Evolutionary conservation across 2,113 vertebrate species (phyloP).

Genomic region (Chroicocephalus ridibundus): DNA sequence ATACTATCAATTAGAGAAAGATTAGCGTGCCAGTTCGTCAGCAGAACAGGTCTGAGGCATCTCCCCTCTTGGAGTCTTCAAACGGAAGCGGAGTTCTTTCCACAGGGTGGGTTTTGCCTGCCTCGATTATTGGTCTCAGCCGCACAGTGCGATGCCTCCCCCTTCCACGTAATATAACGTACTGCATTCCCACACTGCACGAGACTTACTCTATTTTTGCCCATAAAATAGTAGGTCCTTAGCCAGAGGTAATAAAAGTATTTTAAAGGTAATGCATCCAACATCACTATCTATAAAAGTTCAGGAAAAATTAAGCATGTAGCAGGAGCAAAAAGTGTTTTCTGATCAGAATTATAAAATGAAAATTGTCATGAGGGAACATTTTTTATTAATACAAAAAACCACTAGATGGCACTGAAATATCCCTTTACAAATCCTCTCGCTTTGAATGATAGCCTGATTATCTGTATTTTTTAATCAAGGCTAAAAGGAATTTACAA

Average conservation of each 20-base stretch:
- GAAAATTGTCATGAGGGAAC: not conserved
- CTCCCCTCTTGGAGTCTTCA: not conserved
- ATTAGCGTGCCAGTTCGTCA: not conserved
- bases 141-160: not conserved
- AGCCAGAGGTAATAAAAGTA: not conserved
- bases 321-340: not conserved
- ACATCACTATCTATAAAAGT: not conserved
- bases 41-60: not conserved
- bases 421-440: not conserved
- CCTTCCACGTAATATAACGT: rapidly evolving
- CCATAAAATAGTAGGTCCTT: not conserved
- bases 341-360: not conserved
- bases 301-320: not conserved
- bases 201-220: not conserved
- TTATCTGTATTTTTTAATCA: not conserved
- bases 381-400: not conserved
- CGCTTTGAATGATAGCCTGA: not conserved
- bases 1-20: not conserved
- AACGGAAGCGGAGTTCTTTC: not conserved
- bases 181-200: not conserved
- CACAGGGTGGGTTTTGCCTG: not conserved
- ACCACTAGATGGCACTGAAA: slow-evolving; percentile 58
- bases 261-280: not conserved
- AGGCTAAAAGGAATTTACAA: not conserved
- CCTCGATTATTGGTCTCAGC: not conserved